These are phyloP conservation scores for Nyctalus aviator DNA, from an alignment of 2,797 vertebrate genomes.

Conservation along the genomic window DNA sequence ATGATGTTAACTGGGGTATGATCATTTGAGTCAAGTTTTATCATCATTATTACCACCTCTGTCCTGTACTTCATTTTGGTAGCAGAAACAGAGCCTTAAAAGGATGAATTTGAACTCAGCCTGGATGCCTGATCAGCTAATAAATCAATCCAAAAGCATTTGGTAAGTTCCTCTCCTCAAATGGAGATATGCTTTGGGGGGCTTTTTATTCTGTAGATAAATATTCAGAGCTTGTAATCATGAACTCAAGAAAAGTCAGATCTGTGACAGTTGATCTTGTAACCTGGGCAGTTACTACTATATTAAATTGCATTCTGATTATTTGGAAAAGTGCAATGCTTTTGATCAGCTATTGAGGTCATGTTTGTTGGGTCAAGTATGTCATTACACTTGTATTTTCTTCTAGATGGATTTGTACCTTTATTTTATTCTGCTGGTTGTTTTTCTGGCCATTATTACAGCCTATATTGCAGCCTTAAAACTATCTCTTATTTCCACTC, in stretches of 20 bases:
- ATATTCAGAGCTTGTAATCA: constrained; percentile 68
- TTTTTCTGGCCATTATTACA: constrained; percentile 74
- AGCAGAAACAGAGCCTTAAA: not conserved
- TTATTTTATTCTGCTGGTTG: constrained; percentile 76
- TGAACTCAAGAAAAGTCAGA: constrained; percentile 67
- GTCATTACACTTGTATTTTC: constrained; percentile 78
- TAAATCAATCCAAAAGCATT: not conserved
- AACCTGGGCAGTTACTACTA: constrained; percentile 71
- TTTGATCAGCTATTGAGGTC: constrained; percentile 76
- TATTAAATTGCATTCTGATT: constrained; percentile 76
- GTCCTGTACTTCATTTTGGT: not conserved
- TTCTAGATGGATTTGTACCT: constrained; percentile 74
- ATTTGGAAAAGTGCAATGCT: constrained; percentile 75
- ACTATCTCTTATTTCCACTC: constrained; percentile 63
- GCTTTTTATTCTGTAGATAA: constrained; percentile 41
- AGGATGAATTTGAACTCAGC: not conserved
- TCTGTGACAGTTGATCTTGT: constrained; percentile 74
- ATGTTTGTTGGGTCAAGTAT: constrained; percentile 75
- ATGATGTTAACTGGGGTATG: not conserved
- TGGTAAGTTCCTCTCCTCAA: constrained; percentile 3
- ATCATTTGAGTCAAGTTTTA: not conserved
- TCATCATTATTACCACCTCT: not conserved
- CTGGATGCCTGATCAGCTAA: not conserved
- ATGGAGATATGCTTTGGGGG: not conserved
- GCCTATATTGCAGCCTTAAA: constrained; percentile 73